Percentiles rank a stretch among this genome's conserved stretches.
These are phyloP conservation scores for Phalacrocorax pelagicus DNA, from an alignment of 2,113 vertebrate species.

Conservation along the genomic window DNA sequence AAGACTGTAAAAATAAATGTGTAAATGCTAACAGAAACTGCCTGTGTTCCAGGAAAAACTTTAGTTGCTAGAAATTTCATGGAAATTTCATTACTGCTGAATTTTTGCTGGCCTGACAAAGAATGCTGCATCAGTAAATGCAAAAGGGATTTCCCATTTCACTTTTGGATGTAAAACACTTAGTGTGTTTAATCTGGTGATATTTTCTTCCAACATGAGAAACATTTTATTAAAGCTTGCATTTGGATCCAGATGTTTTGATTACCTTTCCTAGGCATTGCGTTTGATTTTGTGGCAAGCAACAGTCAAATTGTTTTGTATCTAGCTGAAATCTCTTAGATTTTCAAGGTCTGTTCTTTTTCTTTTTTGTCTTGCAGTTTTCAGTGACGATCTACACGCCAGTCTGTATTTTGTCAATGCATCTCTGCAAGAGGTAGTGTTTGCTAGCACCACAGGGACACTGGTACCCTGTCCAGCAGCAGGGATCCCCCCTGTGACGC, in stretches of 20 bases:
- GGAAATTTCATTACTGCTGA: background rate
- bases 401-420: constrained; percentile 99
- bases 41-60: background rate
- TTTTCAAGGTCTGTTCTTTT: background rate
- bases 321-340: background rate
- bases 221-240: background rate
- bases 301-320: background rate
- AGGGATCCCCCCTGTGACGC: constrained; percentile 90
- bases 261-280: background rate
- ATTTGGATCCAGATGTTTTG: background rate
- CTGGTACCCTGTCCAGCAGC: constrained; percentile 98
- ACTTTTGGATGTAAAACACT: background rate
- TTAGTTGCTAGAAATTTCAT: background rate
- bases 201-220: background rate
- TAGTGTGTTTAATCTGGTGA: background rate
- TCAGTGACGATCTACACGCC: constrained; percentile 96
- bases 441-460: constrained; percentile 98
- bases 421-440: constrained; percentile 99
- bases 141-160: background rate
- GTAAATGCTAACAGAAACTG: background rate
- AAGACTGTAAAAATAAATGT: background rate
- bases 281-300: background rate
- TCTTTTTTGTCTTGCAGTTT: constrained; percentile 82
- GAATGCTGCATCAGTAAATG: background rate
- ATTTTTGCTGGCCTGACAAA: background rate